Percentiles rank a stretch among this genome's conserved stretches.
Evolutionary conservation across 2,888 invertebrate species (phyloP).

Genomic region (Drosophila ezoana): DNA sequence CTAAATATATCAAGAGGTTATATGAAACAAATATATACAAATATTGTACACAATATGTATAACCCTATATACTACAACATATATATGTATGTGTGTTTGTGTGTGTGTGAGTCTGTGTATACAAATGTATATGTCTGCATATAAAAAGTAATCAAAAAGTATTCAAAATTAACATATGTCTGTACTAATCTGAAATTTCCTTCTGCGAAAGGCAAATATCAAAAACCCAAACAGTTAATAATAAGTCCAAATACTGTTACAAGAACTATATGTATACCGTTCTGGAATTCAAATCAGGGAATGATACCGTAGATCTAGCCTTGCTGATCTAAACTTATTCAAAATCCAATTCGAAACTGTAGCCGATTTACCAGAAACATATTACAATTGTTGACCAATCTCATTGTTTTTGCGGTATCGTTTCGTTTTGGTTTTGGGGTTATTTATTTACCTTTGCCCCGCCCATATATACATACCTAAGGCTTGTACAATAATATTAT

Average conservation of each 20-base stretch:
- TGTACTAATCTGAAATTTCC: conserved; percentile 36
- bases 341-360: conserved; percentile 7
- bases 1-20: conserved; percentile 17
- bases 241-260: conserved; percentile 38
- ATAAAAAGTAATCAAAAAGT: conserved; percentile 16
- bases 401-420: too few species aligned
- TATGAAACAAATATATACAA: conserved; percentile 4
- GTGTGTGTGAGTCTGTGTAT: conserved; percentile 5
- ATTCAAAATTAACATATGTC: conserved; percentile 19
- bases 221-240: conserved; percentile 51
- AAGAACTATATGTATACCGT: conserved; percentile 35
- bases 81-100: conserved; percentile 13
- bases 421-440: too few species aligned
- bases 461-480: conserved; percentile 8
- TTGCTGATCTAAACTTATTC: conserved; percentile 10
- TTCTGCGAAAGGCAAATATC: conserved; percentile 26
- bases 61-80: conserved; percentile 3
- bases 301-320: conserved; percentile 8
- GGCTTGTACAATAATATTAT: conserved; percentile 43
- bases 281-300: conserved; percentile 23
- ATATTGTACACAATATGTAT: conserved; percentile 7
- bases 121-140: conserved; percentile 22
- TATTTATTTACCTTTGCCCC: too few species aligned
- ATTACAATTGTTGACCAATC: conserved; percentile 6
- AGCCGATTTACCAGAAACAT: conserved; percentile 1